phyloP scores from a whole-genome alignment of 2,888 invertebrate species.

The Spisula subtruncata region DNA sequence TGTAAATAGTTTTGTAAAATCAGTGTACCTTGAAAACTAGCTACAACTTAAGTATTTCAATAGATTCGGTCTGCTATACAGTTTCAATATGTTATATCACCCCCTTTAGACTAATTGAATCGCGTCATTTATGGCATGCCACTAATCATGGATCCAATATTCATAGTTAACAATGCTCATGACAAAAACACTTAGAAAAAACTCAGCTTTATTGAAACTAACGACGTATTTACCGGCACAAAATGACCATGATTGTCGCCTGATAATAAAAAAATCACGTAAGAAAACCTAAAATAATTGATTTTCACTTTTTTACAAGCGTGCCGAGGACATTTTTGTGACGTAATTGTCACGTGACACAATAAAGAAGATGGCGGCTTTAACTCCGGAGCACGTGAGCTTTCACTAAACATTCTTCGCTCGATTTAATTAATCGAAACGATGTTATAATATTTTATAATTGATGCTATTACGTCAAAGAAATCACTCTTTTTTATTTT shows the following conservation, averaged over 20 bases:
- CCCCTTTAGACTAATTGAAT: too few relatives aligned
- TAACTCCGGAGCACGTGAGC: slow-evolving; percentile 32
- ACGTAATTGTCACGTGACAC: slow-evolving; percentile 39
- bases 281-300: background rate
- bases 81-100: too few relatives aligned
- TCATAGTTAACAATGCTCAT: background rate
- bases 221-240: background rate
- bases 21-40: too few relatives aligned
- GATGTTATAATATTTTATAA: slow-evolving; percentile 12
- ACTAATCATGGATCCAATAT: too few relatives aligned
- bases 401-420: background rate
- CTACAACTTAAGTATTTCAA: too few relatives aligned
- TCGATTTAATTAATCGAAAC: slow-evolving; percentile 23
- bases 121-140: too few relatives aligned
- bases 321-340: slow-evolving; percentile 22
- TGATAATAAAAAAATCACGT: background rate
- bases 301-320: background rate
- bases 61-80: too few relatives aligned
- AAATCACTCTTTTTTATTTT: background rate
- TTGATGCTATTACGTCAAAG: background rate
- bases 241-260: background rate
- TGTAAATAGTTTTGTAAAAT: too few relatives aligned
- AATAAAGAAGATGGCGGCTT: slow-evolving; percentile 13
- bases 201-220: background rate
- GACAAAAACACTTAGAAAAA: background rate